phyloP scores from a whole-genome alignment of 2,113 vertebrate genomes.

The Hyperopisus bebe region DNA sequence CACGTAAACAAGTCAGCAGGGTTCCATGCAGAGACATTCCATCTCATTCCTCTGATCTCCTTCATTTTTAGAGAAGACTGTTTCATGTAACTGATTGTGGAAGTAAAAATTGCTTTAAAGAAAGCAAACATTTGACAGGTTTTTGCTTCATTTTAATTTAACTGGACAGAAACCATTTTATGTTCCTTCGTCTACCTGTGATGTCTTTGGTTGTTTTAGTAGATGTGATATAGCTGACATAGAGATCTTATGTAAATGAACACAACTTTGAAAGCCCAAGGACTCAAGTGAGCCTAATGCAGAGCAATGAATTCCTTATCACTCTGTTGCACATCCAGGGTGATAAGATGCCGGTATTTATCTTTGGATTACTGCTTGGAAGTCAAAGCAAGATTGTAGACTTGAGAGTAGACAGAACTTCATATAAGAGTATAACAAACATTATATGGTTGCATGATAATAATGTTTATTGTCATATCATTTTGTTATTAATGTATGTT shows the following conservation, averaged over 20 bases:
- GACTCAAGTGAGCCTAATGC: not conserved
- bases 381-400: not conserved
- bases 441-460: not conserved
- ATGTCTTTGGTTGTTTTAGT: not conserved
- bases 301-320: not conserved
- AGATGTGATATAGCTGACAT: not conserved
- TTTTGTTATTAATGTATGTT: not conserved
- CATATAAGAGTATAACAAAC: not conserved
- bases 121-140: not conserved
- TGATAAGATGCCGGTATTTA: not conserved
- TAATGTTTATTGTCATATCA: not conserved
- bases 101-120: constrained; percentile 40
- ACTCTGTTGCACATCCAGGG: not conserved
- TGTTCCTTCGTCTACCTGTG: not conserved
- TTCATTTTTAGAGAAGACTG: not conserved
- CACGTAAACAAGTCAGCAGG: not conserved
- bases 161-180: not conserved
- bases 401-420: not conserved
- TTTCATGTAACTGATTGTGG: constrained; percentile 57
- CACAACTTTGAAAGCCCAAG: not conserved
- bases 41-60: not conserved
- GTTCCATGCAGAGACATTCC: not conserved
- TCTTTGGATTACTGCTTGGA: not conserved
- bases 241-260: not conserved
- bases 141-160: not conserved